A percentile compares a stretch with the other conserved stretches of the same genome.
phyloP scores from a whole-genome alignment of 2,797 vertebrate genomes.

The Salarias fasciatus region DNA sequence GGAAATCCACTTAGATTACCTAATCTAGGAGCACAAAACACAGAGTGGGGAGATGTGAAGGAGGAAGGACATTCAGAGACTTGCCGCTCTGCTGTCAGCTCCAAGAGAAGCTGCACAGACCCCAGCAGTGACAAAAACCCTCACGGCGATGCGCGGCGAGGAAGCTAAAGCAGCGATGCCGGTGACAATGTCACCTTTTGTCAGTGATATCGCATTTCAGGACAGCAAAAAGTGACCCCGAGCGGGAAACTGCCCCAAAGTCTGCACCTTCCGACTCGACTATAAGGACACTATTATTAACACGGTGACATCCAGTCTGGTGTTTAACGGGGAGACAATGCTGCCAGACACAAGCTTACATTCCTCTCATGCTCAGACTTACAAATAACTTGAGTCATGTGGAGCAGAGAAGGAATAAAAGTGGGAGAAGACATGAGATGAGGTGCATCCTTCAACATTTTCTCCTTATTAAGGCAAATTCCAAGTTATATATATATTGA shows the following conservation, averaged over 20 bases:
- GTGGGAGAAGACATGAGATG: constrained; percentile 2
- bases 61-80: constrained; percentile 25
- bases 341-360: constrained; percentile 58
- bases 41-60: constrained; percentile 39
- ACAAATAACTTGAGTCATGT: constrained; percentile 30
- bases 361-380: constrained; percentile 69
- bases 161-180: too few relatives aligned
- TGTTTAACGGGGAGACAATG: constrained; percentile 53
- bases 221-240: constrained; percentile 7
- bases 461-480: too few relatives aligned
- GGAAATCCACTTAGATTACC: constrained; percentile 80
- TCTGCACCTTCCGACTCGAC: constrained; percentile 11
- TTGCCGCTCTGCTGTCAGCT: not conserved
- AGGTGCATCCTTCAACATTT: not conserved
- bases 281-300: constrained; percentile 61
- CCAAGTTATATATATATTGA: too few relatives aligned
- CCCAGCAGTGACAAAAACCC: too few relatives aligned
- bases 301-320: constrained; percentile 44
- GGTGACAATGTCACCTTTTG: not conserved
- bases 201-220: not conserved
- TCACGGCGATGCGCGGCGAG: too few relatives aligned
- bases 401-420: constrained; percentile 2
- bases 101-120: too few relatives aligned
- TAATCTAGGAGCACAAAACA: constrained; percentile 67
- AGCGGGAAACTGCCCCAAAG: constrained; percentile 14